These are phyloP conservation scores for Arvicanthis niloticus DNA, from an alignment of 2,113 vertebrate genomes.

Conservation along the genomic window DNA sequence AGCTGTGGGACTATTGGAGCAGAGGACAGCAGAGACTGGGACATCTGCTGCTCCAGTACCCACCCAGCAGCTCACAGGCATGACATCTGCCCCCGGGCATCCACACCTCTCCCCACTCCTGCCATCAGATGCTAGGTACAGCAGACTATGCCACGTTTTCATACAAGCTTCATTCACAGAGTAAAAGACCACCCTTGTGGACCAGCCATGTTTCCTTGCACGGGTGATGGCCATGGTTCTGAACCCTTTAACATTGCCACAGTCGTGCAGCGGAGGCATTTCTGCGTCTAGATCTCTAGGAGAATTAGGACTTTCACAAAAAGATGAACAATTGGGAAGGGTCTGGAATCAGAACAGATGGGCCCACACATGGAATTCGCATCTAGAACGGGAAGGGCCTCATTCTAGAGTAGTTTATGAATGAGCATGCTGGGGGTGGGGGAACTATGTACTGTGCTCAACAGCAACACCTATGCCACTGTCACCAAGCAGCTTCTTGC, in stretches of 20 bases:
- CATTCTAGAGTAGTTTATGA: background rate
- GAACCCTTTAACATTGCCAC: rapidly evolving
- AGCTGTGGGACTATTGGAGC: rapidly evolving
- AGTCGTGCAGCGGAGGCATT: background rate
- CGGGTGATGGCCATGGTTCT: rapidly evolving
- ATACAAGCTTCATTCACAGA: too few relatives aligned
- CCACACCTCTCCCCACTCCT: background rate
- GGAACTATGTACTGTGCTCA: background rate
- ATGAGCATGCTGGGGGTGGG: rapidly evolving
- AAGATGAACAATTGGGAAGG: background rate
- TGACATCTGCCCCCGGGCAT: background rate
- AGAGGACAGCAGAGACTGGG: background rate
- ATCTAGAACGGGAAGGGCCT: too few relatives aligned
- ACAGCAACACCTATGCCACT: rapidly evolving
- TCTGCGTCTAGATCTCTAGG: background rate
- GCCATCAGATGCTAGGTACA: background rate
- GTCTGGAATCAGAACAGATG: background rate
- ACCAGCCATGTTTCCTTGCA: rapidly evolving
- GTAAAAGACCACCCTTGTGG: background rate
- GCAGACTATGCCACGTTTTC: too few relatives aligned
- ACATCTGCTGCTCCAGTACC: background rate
- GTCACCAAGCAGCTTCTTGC: rapidly evolving
- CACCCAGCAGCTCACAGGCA: too few relatives aligned
- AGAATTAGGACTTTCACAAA: rapidly evolving
- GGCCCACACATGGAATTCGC: rapidly evolving